These are phyloP conservation scores for Petrolisthes cinctipes DNA, from an alignment of 2,888 invertebrate species.

Conservation along the genomic window DNA sequence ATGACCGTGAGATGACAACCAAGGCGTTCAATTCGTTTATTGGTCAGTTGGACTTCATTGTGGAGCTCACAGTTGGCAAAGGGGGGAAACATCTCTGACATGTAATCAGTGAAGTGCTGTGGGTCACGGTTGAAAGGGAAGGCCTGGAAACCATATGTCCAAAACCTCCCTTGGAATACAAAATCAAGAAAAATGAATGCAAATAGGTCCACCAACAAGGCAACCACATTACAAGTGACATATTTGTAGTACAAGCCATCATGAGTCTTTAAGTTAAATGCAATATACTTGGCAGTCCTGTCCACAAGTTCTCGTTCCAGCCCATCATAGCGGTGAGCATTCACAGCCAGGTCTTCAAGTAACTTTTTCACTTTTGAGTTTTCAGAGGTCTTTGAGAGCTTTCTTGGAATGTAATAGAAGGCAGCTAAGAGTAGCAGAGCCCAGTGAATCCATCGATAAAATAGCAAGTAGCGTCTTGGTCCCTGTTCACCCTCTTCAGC, in stretches of 20 bases:
- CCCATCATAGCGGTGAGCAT: conserved; percentile 61
- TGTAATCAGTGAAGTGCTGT: conserved; percentile 60
- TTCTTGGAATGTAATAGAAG: conserved; percentile 64
- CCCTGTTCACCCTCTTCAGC: conserved; percentile 33
- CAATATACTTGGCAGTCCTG: conserved; percentile 61
- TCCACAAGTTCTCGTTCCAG: conserved; percentile 63
- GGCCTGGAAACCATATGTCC: conserved; percentile 58
- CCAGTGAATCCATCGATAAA: conserved; percentile 65
- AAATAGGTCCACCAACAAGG: conserved; percentile 60
- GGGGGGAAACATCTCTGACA: conserved; percentile 64
- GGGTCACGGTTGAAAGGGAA: conserved; percentile 64
- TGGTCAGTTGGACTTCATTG: conserved; percentile 55
- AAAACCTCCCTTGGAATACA: conserved; percentile 62
- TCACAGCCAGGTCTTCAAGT: conserved; percentile 63
- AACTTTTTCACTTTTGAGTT: conserved; percentile 65
- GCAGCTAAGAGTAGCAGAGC: conserved; percentile 58
- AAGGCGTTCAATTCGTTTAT: conserved; percentile 59
- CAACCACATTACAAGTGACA: conserved; percentile 63
- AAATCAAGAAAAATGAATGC: conserved; percentile 63
- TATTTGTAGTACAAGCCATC: conserved; percentile 65
- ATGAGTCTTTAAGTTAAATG: conserved; percentile 64
- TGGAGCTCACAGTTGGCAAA: conserved; percentile 63
- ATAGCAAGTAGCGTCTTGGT: conserved; percentile 61
- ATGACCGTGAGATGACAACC: conserved; percentile 65
- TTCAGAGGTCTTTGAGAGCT: conserved; percentile 64